Percentiles rank a stretch among this genome's conserved stretches.
These are phyloP conservation scores for Philopedon plagiatum DNA, from an alignment of 2,888 invertebrate species.

Conservation along the genomic window DNA sequence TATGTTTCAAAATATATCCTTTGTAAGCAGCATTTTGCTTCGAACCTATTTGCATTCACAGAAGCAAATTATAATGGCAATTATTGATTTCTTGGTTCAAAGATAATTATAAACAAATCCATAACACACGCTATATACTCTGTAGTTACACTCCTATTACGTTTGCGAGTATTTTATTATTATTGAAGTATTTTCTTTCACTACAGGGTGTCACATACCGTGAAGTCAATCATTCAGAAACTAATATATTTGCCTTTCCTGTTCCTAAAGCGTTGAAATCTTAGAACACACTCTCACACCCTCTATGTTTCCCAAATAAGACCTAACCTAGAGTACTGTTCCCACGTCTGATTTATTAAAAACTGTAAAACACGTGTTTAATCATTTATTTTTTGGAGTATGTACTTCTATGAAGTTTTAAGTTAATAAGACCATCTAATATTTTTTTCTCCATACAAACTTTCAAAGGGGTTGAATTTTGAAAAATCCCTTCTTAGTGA, in stretches of 20 bases:
- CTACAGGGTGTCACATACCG: neutral
- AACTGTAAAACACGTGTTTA: no score
- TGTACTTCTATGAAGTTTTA: no score
- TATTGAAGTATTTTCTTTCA: slow-evolving; percentile 3
- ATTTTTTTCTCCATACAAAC: no score
- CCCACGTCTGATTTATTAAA: no score
- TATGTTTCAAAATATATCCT: neutral
- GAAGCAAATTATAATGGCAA: slow-evolving; percentile 32
- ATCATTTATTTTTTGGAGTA: no score
- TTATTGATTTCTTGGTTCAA: slow-evolving; percentile 43
- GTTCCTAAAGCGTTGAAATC: no score
- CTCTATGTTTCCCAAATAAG: no score
- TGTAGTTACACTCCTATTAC: slow-evolving; percentile 30
- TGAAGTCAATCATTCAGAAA: neutral
- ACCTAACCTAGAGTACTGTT: no score
- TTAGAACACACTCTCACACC: no score
- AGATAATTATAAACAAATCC: slow-evolving; percentile 43
- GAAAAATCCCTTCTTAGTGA: no score
- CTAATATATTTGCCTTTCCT: neutral
- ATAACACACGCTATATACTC: slow-evolving; percentile 38
- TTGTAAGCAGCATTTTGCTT: slow-evolving; percentile 1
- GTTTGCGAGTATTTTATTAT: slow-evolving; percentile 4
- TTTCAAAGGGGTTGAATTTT: no score
- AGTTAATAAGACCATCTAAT: no score
- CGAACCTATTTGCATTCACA: slow-evolving; percentile 19